These are phyloP conservation scores for Caranx ignobilis DNA, from an alignment of 2,113 vertebrate genomes.

Conservation along the genomic window DNA sequence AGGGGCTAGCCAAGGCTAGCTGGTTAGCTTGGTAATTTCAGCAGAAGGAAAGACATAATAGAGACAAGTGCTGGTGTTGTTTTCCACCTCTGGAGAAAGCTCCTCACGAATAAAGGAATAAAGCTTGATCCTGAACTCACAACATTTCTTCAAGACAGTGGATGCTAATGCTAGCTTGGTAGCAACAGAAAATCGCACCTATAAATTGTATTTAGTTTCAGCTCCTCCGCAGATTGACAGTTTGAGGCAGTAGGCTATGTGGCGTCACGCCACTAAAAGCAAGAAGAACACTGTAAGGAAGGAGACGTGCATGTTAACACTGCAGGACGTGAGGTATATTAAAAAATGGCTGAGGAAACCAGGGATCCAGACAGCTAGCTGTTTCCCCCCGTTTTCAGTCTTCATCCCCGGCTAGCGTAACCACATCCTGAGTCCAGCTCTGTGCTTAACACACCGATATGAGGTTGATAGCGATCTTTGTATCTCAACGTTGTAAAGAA, in stretches of 20 bases:
- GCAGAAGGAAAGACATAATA: too few species aligned
- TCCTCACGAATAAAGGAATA: too few species aligned
- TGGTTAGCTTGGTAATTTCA: too few species aligned
- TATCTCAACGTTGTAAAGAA: background rate
- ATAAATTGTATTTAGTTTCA: too few species aligned
- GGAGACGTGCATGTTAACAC: background rate
- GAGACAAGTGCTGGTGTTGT: too few species aligned
- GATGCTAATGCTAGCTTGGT: too few species aligned
- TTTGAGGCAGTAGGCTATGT: background rate
- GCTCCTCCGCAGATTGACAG: background rate
- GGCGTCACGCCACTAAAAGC: background rate
- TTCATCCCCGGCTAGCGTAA: background rate
- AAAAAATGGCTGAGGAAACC: background rate
- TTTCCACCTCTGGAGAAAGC: too few species aligned
- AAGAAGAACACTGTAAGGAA: background rate
- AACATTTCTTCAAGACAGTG: too few species aligned
- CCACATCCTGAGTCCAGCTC: slow-evolving; percentile 11
- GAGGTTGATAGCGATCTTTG: background rate
- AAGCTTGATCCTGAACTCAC: too few species aligned
- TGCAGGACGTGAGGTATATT: background rate
- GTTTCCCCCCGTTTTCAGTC: background rate
- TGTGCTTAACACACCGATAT: background rate
- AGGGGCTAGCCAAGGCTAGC: too few species aligned
- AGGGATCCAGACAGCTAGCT: background rate
- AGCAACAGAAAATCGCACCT: too few species aligned